Base-by-base conservation (phyloP, 1,140 invertebrate species). In the Drosophila miranda region DNA sequence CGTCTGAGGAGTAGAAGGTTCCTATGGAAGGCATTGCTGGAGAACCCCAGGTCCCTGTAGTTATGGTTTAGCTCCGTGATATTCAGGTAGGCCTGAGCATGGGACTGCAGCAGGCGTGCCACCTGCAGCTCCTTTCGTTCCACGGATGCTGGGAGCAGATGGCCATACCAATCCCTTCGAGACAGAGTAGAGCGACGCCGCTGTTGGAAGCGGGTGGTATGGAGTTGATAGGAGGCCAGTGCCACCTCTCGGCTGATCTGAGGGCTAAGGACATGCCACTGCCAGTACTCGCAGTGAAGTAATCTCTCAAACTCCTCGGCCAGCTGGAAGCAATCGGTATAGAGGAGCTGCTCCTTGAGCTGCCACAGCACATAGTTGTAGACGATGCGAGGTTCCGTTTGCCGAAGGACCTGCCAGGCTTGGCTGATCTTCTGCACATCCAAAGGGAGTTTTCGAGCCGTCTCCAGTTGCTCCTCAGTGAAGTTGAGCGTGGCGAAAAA, bases 311-410 rank as follows among this genome's bases (percentile, higher is more conserved):
- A 90, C 45, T 90, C 89, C 28, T 68, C 30, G 0, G 81, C 56
- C 42, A 90, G 6, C 3, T 49, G 38, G 26, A 56, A 90, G 45
- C 89, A 90, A 28, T 90, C 89, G 11, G 73, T 50, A 3, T 76
- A 75, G 2, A 41, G 30, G 0, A 90, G 55, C 0, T 58, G 43
- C 28, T 75, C 60, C 21, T 64, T 74, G 2, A 62, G 72, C 44
- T 78, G 89, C 89, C 89, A 90, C 45, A 90, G 6, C 26, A 90
- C 57, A 44, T 83, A 90, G 30, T 90, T 90, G 44, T 63, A 78
- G 0, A 90, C 56, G 9, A 90, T 76, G 5, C 84, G 74, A 0
- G 89, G 81, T 42, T 90, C 86, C 0, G 89, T 87, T n/a, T 69
- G 52, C 6, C 53, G 66, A 8, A 90, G 8, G 1, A 77, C 46